These are phyloP conservation scores for Bos javanicus DNA, from an alignment of 2,113 vertebrate genomes.

Conservation along the genomic window DNA sequence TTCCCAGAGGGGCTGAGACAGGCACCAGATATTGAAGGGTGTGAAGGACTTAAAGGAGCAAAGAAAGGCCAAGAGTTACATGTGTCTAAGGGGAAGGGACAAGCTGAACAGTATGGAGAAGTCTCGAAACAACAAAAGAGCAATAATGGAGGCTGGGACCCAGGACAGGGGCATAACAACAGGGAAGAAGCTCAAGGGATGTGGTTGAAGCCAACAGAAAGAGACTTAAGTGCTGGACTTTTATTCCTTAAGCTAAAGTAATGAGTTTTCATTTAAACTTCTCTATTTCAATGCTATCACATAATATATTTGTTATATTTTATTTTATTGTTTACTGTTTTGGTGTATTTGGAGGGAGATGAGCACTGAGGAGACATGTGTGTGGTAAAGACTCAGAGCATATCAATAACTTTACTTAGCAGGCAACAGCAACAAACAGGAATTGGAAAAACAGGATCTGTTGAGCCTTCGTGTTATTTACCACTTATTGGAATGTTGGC, in stretches of 20 bases:
- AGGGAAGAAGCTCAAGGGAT: fast-evolving
- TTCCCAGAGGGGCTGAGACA: background rate
- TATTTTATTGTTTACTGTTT: background rate
- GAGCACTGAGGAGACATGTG: background rate
- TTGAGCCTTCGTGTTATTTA: background rate
- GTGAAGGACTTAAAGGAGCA: background rate
- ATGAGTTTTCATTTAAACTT: background rate
- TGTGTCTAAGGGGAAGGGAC: background rate
- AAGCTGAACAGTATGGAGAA: fast-evolving
- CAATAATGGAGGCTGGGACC: too few species aligned
- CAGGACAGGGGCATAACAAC: background rate
- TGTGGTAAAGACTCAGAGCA: background rate
- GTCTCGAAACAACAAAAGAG: fast-evolving
- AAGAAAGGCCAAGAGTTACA: background rate
- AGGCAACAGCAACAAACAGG: background rate
- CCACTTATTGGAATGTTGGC: slow-evolving; percentile 41
- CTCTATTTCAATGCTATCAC: background rate
- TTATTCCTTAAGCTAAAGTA: background rate
- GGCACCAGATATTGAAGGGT: background rate
- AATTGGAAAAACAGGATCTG: slow-evolving; percentile 5
- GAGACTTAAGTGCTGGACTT: background rate
- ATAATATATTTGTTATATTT: background rate
- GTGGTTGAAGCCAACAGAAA: background rate
- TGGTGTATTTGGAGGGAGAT: background rate
- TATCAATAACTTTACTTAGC: background rate